phyloP scores from a whole-genome alignment of 2,888 invertebrate species.

The Sinelater perroti region DNA sequence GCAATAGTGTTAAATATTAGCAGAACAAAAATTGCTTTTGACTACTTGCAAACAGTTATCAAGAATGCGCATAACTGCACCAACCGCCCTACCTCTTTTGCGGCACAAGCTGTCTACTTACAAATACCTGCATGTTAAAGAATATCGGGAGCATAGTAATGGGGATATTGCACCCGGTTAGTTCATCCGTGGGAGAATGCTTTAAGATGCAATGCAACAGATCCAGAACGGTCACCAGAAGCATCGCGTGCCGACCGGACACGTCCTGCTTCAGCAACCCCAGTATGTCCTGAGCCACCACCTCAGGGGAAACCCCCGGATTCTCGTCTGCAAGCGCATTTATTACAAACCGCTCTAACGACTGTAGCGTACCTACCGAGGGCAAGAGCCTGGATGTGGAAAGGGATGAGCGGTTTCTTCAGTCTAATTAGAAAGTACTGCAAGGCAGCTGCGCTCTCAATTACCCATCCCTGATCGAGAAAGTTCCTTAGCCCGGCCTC shows the following conservation, averaged over 20 bases:
- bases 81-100: no score
- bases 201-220: constrained; percentile 60
- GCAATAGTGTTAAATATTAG: no score
- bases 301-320: constrained; percentile 58
- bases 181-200: constrained; percentile 60
- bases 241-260: constrained; percentile 56
- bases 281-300: constrained; percentile 62
- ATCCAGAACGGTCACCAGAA: constrained; percentile 58
- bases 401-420: constrained; percentile 60
- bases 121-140: constrained; percentile 59
- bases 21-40: no score
- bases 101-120: no score
- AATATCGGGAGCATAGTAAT: constrained; percentile 62
- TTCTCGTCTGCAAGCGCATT: constrained; percentile 54
- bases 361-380: constrained; percentile 54
- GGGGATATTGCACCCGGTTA: constrained; percentile 61
- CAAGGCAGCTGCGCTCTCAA: constrained; percentile 61
- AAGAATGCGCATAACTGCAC: no score
- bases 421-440: constrained; percentile 57
- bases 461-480: constrained; percentile 52
- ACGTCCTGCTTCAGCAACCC: constrained; percentile 62
- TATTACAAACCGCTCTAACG: background rate
- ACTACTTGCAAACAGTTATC: no score
- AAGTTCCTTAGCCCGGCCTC: constrained; percentile 45
- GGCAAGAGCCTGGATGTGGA: constrained; percentile 60